phyloP scores from a whole-genome alignment of 2,888 invertebrate genomes.

The Synergus umbraculus region DNA sequence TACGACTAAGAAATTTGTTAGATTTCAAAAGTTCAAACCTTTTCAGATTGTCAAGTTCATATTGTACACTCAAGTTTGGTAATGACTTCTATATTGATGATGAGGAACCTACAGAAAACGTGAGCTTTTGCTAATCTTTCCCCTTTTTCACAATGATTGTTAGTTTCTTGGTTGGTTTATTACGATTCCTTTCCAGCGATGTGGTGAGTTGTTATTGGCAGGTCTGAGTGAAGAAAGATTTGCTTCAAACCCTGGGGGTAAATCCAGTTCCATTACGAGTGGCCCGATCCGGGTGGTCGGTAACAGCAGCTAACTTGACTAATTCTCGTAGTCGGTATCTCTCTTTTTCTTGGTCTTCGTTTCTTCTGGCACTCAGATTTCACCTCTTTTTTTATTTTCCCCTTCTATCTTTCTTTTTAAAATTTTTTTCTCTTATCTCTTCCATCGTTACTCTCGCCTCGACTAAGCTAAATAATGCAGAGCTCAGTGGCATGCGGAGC shows the following conservation, averaged over 20 bases:
- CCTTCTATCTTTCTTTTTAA: constrained; percentile 27
- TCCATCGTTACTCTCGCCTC: constrained; percentile 36
- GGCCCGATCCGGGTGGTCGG: constrained; percentile 65
- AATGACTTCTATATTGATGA: not conserved
- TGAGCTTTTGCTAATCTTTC: constrained; percentile 5
- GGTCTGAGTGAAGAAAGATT: constrained; percentile 4
- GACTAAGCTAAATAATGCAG: constrained; percentile 34
- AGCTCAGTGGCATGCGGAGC: constrained; percentile 24
- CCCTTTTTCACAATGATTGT: not conserved
- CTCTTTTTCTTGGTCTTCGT: not conserved
- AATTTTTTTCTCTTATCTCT: constrained; percentile 20
- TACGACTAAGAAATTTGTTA: too few species aligned
- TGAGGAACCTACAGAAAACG: not conserved
- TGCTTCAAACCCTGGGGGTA: constrained; percentile 57
- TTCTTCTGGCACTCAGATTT: constrained; percentile 6
- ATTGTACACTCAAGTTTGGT: not conserved
- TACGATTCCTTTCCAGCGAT: not conserved
- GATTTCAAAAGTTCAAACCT: too few species aligned
- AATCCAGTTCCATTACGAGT: constrained; percentile 66
- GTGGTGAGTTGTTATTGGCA: constrained; percentile 12
- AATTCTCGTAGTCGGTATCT: constrained; percentile 61
- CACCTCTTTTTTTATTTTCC: constrained; percentile 8
- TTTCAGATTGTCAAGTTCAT: not conserved
- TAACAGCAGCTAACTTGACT: constrained; percentile 64
- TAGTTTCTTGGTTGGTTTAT: constrained; percentile 11